Evolutionary conservation across 1,140 invertebrate genomes (phyloP).

Genomic region (Hycleus cichorii): DNA sequence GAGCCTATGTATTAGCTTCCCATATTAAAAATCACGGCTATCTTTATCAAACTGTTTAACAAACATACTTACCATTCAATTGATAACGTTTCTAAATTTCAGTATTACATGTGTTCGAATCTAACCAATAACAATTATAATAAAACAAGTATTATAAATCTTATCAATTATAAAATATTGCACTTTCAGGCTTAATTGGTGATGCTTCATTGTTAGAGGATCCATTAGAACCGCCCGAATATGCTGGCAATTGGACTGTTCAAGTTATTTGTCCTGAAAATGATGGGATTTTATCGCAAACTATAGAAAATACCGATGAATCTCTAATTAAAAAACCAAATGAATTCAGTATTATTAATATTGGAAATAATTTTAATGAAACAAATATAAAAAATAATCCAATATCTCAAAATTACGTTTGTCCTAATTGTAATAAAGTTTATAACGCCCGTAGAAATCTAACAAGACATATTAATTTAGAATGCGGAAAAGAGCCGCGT

Average conservation of each 20-base stretch:
- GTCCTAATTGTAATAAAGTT: conserved; percentile 35
- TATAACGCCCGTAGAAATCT: conserved; percentile 48
- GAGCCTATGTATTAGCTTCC: conserved; percentile 31
- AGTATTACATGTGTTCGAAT: no score
- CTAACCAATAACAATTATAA: background rate
- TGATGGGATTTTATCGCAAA: background rate
- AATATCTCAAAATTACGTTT: conserved; percentile 15
- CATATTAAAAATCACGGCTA: conserved; percentile 33
- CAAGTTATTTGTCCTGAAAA: conserved; percentile 29
- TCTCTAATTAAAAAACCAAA: background rate
- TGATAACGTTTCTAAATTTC: no score
- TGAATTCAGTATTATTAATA: background rate
- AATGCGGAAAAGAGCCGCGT: conserved; percentile 49
- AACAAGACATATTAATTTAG: conserved; percentile 45
- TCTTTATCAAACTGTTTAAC: conserved; percentile 15
- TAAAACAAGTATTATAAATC: background rate
- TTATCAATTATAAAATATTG: no score
- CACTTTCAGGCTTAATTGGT: conserved; percentile 9
- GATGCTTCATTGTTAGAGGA: conserved; percentile 11
- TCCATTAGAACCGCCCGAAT: background rate
- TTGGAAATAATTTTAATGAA: background rate
- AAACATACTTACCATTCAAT: background rate
- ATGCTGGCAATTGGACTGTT: conserved; percentile 19
- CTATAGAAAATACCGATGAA: no score
- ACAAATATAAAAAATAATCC: background rate